Percentiles rank a stretch among this genome's conserved stretches.
These are phyloP conservation scores for Hermodice carunculata DNA, from an alignment of 2,888 invertebrate genomes.

Conservation along the genomic window DNA sequence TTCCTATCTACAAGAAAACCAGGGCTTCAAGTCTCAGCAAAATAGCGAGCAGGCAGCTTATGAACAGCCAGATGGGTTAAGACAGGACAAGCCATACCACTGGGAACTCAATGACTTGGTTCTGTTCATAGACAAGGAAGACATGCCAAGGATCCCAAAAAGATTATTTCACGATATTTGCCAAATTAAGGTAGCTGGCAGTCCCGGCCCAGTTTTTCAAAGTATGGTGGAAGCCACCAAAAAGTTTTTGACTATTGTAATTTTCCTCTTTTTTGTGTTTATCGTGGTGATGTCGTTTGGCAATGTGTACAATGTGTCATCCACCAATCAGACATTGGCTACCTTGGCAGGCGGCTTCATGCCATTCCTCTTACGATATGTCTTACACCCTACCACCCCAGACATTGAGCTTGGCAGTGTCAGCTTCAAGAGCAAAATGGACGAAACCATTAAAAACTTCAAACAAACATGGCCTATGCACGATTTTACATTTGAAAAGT, in stretches of 20 bases:
- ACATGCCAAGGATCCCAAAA: slow-evolving; percentile 64
- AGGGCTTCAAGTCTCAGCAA: slow-evolving; percentile 57
- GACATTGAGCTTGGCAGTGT: slow-evolving; percentile 56
- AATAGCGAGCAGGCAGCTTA: slow-evolving; percentile 53
- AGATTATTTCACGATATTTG: slow-evolving; percentile 61
- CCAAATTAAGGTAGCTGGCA: slow-evolving; percentile 61
- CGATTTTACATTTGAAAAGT: slow-evolving; percentile 53
- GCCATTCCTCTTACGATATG: slow-evolving; percentile 40
- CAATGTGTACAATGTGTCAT: slow-evolving; percentile 39
- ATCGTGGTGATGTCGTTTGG: slow-evolving; percentile 65
- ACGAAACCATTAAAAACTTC: slow-evolving; percentile 63
- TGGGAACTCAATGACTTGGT: slow-evolving; percentile 64
- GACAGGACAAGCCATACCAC: slow-evolving; percentile 1
- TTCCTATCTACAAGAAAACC: slow-evolving; percentile 61
- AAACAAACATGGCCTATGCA: slow-evolving; percentile 62
- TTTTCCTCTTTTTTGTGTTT: slow-evolving; percentile 66
- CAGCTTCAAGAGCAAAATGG: slow-evolving; percentile 65
- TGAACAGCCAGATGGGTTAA: slow-evolving; percentile 32
- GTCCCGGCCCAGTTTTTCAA: slow-evolving; percentile 64
- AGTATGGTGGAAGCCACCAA: slow-evolving; percentile 64
- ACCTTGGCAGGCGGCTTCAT: slow-evolving; percentile 43
- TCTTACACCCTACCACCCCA: slow-evolving; percentile 35
- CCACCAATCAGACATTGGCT: slow-evolving; percentile 39
- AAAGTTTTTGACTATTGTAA: slow-evolving; percentile 63
- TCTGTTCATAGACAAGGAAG: slow-evolving; percentile 63